phyloP scores from a whole-genome alignment of 2,888 invertebrate genomes.

The Myopa testacea region DNA sequence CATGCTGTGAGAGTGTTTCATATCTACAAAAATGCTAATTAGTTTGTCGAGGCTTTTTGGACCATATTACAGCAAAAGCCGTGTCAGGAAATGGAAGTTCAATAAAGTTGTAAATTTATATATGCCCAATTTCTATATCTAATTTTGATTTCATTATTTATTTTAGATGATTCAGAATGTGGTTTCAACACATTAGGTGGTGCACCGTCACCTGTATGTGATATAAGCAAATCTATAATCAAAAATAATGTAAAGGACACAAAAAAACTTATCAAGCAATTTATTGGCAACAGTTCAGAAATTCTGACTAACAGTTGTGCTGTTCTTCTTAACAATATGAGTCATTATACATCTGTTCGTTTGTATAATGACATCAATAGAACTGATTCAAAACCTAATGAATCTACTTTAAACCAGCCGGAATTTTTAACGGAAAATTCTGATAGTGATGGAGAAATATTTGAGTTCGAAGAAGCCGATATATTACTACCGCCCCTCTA shows the following conservation, averaged over 20 bases:
- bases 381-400: not conserved
- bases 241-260: conserved; percentile 33
- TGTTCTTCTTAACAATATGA: conserved; percentile 53
- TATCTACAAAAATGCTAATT: no score
- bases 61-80: no score
- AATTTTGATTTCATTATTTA: not conserved
- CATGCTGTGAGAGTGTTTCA: no score
- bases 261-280: conserved; percentile 50
- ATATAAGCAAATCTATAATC: conserved; percentile 65
- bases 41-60: no score
- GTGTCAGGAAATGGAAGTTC: no score
- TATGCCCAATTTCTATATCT: no score
- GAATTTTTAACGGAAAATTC: conserved; percentile 53
- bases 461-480: conserved; percentile 86
- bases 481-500: conserved; percentile 84
- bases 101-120: no score
- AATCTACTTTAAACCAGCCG: conserved; percentile 23
- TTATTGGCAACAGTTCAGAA: conserved; percentile 57
- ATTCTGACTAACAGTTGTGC: conserved; percentile 55
- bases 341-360: conserved; percentile 51
- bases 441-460: conserved; percentile 70
- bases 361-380: conserved; percentile 47
- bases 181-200: conserved; percentile 65
- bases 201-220: conserved; percentile 66
- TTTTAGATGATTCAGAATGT: conserved; percentile 68